Base-by-base conservation (phyloP, 2,113 vertebrate species). In the Trematomus loennbergii region DNA sequence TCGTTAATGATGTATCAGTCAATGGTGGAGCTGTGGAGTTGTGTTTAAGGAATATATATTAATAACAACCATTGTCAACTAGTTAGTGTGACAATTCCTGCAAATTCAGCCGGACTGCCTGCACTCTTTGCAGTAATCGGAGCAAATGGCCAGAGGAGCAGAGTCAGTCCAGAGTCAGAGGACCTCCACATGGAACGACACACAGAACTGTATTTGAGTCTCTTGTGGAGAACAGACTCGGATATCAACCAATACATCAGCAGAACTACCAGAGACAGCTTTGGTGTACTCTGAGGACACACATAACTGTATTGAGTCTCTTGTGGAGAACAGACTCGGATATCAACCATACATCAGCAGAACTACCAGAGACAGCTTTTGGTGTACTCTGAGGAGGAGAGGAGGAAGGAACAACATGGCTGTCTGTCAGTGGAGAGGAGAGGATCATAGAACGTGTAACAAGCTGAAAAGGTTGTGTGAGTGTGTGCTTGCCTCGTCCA, bases 391-490 rank as follows among this genome's bases (percentile, higher is more conserved):
- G 63, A 20, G 58, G 75, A 73, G 43, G 53, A 84, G 57, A 76
- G 48, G 25, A 50, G 22, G 33, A 69, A 10, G 1, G 4, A 66
- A 53, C 1, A 49, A 49, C 36, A 69, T 36, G 17, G 25, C 57
- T 63, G 73, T 66, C n/a, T 66, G 48, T 81, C 45, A 81, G 73
- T 17, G 18, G 16, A 75, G 43, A 71, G 48, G 20, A 77, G n/a
- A 9, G 53, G 54, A 58, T 76, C 82, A 76, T 45, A 78, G 33
- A 74, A 7, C 1, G 6, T 40, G 36, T 40, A 7, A 40, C 36
- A 40, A 40, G 8, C 36, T n/a, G 70, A 6, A 18, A 12, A 55
- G 20, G 4, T 10, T 54, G n/a, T 11, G 22, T 16, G 25, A 18
- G 49, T 15, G 46, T 36, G 6, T 18, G 11, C 15, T 12, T 17